Percentiles rank a stretch among this genome's conserved stretches.
Conservation (phyloP, 1,140 invertebrate species). For the Macrocentrus cingulum region DNA sequence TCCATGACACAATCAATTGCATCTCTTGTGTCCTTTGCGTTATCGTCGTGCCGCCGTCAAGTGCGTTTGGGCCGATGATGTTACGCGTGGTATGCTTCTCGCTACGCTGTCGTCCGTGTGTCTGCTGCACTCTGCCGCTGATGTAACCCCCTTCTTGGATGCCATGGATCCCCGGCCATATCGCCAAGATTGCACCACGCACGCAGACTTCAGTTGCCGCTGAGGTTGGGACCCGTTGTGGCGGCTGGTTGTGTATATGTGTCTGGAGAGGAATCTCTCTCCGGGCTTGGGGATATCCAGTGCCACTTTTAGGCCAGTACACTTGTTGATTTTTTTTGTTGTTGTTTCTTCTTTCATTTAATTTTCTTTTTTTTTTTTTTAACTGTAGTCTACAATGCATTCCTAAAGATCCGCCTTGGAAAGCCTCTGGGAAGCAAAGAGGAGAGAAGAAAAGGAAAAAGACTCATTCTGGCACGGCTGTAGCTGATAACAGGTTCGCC, state of each 20-base stretch:
- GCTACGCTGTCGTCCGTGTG: no score
- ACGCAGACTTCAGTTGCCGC: slow-evolving; percentile 23
- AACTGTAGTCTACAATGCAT: neutral
- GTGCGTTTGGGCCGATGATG: no score
- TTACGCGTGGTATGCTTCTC: no score
- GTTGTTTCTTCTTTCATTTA: neutral
- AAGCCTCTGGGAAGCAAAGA: neutral
- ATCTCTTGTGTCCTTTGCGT: no score
- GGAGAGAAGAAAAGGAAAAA: neutral
- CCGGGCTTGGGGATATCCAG: no score
- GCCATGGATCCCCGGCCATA: slow-evolving; percentile 11
- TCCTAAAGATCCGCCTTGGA: neutral
- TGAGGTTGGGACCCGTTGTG: slow-evolving; percentile 20
- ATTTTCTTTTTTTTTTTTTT: neutral
- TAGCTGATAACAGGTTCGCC: slow-evolving; percentile 8
- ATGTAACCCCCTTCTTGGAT: slow-evolving; percentile 27
- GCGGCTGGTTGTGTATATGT: neutral
- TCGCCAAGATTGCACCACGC: slow-evolving; percentile 27
- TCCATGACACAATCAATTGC: no score
- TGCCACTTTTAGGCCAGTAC: no score
- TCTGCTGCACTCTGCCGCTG: slow-evolving; percentile 10
- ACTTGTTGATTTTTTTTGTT: no score
- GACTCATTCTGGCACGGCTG: neutral
- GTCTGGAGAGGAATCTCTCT: no score
- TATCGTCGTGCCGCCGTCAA: no score